Percentiles rank a stretch among this genome's conserved stretches.
These are phyloP conservation scores for Streblospio benedicti DNA, from an alignment of 1,140 invertebrate genomes.

Conservation along the genomic window DNA sequence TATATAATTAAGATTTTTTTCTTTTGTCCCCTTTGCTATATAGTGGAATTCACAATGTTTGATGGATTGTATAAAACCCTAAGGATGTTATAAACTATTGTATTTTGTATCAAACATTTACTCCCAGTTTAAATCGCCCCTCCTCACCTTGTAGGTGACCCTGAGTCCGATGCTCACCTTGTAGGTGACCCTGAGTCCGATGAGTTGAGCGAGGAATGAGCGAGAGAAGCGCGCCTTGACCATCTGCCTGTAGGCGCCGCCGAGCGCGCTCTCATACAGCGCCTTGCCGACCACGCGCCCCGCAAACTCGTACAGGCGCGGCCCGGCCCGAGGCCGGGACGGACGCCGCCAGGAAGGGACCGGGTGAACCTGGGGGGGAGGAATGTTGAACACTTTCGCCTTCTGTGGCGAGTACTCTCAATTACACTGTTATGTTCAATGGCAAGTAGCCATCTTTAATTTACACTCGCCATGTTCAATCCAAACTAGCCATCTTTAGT, in stretches of 20 bases:
- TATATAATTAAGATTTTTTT: too few relatives aligned
- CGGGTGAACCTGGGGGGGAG: constrained; percentile 62
- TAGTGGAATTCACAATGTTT: too few relatives aligned
- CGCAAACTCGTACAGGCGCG: constrained; percentile 89
- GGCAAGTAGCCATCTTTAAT: neutral
- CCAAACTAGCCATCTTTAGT: too few relatives aligned
- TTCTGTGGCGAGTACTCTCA: neutral
- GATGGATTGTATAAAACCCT: too few relatives aligned
- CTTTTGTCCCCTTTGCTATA: too few relatives aligned
- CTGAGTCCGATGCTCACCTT: constrained; percentile 58
- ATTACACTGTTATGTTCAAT: neutral
- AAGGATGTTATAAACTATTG: too few relatives aligned
- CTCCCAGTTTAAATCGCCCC: too few relatives aligned
- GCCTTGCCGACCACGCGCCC: constrained; percentile 90
- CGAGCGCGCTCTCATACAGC: constrained; percentile 81
- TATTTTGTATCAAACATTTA: too few relatives aligned
- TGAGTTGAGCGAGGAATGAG: constrained; percentile 88
- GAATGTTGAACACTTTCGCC: neutral
- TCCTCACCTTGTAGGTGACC: too few relatives aligned
- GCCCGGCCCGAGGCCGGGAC: constrained; percentile 65
- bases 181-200: constrained; percentile 83
- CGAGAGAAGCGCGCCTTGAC: constrained; percentile 81
- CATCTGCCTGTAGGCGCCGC: constrained; percentile 74
- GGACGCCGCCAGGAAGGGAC: constrained; percentile 62
- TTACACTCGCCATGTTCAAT: neutral